These are phyloP conservation scores for Cetoscarus ocellatus DNA, from an alignment of 2,797 vertebrate species.

Conservation along the genomic window DNA sequence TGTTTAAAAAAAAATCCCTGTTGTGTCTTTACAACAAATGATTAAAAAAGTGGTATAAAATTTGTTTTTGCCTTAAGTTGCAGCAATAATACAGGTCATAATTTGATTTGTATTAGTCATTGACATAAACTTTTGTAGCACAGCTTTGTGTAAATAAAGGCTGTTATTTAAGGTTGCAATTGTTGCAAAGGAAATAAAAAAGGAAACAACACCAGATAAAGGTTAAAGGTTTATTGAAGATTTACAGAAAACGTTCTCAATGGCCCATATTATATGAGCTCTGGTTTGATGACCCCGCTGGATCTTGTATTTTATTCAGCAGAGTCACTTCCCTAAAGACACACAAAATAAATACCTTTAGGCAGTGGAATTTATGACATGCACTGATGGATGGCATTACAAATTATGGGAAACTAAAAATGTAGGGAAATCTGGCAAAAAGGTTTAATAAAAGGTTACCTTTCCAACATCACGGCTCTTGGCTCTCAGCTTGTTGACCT, in stretches of 20 bases:
- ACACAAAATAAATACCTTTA: conserved; percentile 3
- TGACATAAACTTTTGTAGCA: neutral
- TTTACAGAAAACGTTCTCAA: conserved; percentile 27
- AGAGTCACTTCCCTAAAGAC: conserved; percentile 68
- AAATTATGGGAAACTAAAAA: neutral
- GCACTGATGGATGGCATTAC: neutral
- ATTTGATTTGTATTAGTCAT: neutral
- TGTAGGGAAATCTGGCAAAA: neutral
- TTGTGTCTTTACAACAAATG: neutral
- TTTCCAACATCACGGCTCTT: conserved; percentile 69
- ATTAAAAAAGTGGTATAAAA: neutral
- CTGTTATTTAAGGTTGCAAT: neutral
- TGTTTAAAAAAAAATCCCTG: neutral
- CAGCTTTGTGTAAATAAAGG: no score
- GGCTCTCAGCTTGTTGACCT: conserved; percentile 71
- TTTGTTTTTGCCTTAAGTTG: neutral
- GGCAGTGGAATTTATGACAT: neutral
- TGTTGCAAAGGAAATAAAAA: neutral
- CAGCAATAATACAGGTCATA: neutral
- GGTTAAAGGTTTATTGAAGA: conserved; percentile 55
- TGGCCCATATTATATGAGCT: conserved; percentile 62
- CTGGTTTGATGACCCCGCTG: conserved; percentile 1
- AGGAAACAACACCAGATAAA: neutral
- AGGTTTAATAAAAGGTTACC: conserved; percentile 35
- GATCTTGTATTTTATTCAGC: conserved; percentile 58